Base-by-base conservation (phyloP, 2,113 vertebrate species). In the Ranitomeya imitator region DNA sequence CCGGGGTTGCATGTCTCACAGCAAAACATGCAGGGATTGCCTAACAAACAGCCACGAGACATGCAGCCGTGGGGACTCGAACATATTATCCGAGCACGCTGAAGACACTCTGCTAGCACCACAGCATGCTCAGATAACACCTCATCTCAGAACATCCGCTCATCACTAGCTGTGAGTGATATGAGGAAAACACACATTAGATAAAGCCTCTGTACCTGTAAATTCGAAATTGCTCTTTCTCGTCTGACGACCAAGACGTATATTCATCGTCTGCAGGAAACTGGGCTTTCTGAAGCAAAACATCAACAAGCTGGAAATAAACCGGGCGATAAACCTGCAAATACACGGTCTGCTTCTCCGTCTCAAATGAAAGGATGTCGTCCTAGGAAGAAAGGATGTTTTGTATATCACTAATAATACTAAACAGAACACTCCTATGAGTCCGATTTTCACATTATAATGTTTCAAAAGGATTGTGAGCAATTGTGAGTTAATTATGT, bases 211-310 rank as follows among this genome's bases (percentile, higher is more conserved):
- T 21, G 14, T 77, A 98, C 98, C 98, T 97, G 94, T 99, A 99
- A 93, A 99, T 99, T 90, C 98, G 96, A 94, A 99, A 99, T 90
- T 99, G 98, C 91, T 99, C 98, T 91, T 99, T 99, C 92, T 99
- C 98, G 69, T 99, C 98, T 0, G 97, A 98, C 59, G 98, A 98
- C 98, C 98, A 99, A 85, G 97, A 97, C 11, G 95, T 96, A 0
- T 99, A 99, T 87, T 99, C 98, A 89, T 98, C 96, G 81, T 99
- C 98, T 0, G 97, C 95, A 13, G 98, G 98, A 84, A 99, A 99
- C 93, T 99, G 98, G 55, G 98, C 98, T 94, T 99, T 99, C 92
- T 99, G 98, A 12, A 99, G 95, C 90, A 99, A 93, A 80, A 99
- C 98, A 0, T 99, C 98, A 90, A 99, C 98, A 89, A 99, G 94